Conservation (phyloP, 2,888 invertebrate genomes). For the Harpalus rufipes region DNA sequence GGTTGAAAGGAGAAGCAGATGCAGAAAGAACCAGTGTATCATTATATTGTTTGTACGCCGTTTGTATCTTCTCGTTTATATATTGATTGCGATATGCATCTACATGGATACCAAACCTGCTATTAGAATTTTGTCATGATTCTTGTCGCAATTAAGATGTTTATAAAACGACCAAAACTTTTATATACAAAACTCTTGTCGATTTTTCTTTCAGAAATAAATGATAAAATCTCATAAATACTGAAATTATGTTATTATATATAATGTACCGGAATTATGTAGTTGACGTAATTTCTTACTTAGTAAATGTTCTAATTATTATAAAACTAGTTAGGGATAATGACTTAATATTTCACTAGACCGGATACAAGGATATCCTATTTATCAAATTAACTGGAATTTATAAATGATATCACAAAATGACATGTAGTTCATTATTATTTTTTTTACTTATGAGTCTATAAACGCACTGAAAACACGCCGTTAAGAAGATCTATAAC, state of each 20-base stretch:
- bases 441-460: too few species aligned
- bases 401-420: background rate
- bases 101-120: slow-evolving; percentile 16
- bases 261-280: slow-evolving; percentile 24
- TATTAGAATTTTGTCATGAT: slow-evolving; percentile 46
- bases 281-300: slow-evolving; percentile 33
- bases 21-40: slow-evolving; percentile 23
- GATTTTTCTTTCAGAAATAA: slow-evolving; percentile 11
- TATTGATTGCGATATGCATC: slow-evolving; percentile 40
- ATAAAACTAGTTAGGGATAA: background rate
- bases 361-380: background rate
- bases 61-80: slow-evolving; percentile 15
- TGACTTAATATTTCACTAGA: background rate
- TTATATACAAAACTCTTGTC: slow-evolving; percentile 30
- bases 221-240: slow-evolving; percentile 38
- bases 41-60: slow-evolving; percentile 30
- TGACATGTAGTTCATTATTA: background rate
- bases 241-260: slow-evolving; percentile 34
- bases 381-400: background rate
- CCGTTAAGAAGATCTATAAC: too few species aligned
- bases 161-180: slow-evolving; percentile 26
- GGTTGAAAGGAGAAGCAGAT: slow-evolving; percentile 30
- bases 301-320: slow-evolving; percentile 10
- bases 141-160: slow-evolving; percentile 39
- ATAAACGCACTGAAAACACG: too few species aligned